Evolutionary conservation across 1,140 invertebrate species (phyloP), one percentile per base, ranked within the genome.

Genomic region (Chironomus striatipennis): DNA sequence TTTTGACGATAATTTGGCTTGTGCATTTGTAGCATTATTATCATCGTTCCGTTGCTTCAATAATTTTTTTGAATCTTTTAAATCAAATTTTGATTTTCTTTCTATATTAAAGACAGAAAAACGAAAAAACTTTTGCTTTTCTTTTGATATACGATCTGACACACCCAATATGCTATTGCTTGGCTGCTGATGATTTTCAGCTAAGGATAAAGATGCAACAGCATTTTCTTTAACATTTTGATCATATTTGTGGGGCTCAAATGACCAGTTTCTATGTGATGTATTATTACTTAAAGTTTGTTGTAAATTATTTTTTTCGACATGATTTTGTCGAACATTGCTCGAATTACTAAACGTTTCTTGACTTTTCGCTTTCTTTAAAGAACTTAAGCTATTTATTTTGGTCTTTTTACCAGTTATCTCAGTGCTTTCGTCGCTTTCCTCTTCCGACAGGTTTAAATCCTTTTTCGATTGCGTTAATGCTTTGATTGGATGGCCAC

Each of bases 61-160:
- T 34, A 34, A 34, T 34, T 34, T 34, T 34, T 34, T 34, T 34
- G 24, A 34, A 34, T 34, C 5, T 34, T 34, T 34, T 5, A 34
- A 2, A 2, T 34, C 24, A 34, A 34, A 34, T 34, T 34, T 34
- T 34, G 24, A 34, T 77, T 76, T 76, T 76, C 76, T 76, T 75
- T 76, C 77, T 77, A 76, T 80, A 81, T 91, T 91, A 80, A 91
- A 90, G 74, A 89, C 90, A 77, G 89, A 91, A 79, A 88, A 85
- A 81, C 90, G 86, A 85, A 93, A 93, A 85, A 93, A 93, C 82
- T 92, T 93, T 84, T 92, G 91, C 84, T 93, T 93, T 83, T 92
- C 90, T 84, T 91, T 92, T 73, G 91, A 92, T 85, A 93, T 91
- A 78, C 87, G 87, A 82, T 91, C 90, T 81, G 87, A 87, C 79